Conservation (phyloP, 2,113 vertebrate genomes). For the Gallinago undulata region DNA sequence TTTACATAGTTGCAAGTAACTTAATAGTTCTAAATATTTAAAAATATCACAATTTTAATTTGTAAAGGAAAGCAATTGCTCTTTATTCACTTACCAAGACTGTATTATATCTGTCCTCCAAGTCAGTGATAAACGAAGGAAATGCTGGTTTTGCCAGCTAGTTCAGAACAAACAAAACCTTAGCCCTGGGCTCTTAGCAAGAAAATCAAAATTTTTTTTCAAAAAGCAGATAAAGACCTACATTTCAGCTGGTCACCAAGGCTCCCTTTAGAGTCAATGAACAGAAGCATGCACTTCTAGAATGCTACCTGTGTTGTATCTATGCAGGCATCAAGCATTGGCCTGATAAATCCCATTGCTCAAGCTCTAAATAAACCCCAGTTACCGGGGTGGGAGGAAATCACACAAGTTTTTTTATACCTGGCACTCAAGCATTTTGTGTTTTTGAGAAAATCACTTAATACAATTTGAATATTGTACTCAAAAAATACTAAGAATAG, state of each 20-base stretch:
- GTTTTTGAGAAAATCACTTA: not conserved
- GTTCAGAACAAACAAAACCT: constrained; percentile 57
- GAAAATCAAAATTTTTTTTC: not conserved
- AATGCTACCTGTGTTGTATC: not conserved
- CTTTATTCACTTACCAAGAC: constrained; percentile 60
- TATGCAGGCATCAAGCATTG: not conserved
- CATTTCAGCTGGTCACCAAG: not conserved
- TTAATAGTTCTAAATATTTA: not conserved
- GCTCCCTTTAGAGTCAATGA: constrained; percentile 6
- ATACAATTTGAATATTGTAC: not conserved
- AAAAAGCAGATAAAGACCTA: not conserved
- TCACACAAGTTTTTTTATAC: not conserved
- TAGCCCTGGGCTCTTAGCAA: constrained; percentile 3
- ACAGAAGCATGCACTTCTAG: not conserved
- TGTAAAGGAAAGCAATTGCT: not conserved
- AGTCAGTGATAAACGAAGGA: constrained; percentile 63
- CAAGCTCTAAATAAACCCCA: not conserved
- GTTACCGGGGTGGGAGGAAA: not conserved
- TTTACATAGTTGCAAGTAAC: not conserved
- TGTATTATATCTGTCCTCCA: constrained; percentile 65
- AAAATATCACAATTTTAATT: not conserved
- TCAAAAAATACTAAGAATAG: not conserved
- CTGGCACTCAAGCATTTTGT: not conserved
- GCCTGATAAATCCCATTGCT: not conserved
- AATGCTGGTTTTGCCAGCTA: constrained; percentile 69